Percentiles rank a stretch among this genome's conserved stretches.
phyloP scores from a whole-genome alignment of 2,797 vertebrate species.

The Podarcis lilfordi region DNA sequence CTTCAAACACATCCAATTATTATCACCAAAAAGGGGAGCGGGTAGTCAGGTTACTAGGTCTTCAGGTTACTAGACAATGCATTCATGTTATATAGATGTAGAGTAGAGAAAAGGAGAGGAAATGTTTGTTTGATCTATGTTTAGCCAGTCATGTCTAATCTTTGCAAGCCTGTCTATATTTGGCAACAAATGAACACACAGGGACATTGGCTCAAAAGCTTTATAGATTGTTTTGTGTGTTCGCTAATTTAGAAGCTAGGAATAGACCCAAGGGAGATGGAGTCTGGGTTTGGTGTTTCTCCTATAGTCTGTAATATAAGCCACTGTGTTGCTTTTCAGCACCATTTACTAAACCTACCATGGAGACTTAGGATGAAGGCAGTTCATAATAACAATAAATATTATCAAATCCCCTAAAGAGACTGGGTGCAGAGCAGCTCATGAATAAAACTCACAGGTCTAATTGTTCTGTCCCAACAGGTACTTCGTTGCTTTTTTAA shows the following conservation, averaged over 20 bases:
- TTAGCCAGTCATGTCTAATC: slow-evolving; percentile 9
- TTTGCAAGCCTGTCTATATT: slow-evolving; percentile 29
- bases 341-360: neutral
- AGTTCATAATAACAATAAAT: too few species aligned
- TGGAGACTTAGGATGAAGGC: too few species aligned
- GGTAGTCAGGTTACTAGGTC: too few species aligned
- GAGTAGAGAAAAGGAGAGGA: neutral
- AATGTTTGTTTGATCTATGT: slow-evolving; percentile 2
- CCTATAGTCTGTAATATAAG: neutral
- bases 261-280: slow-evolving; percentile 28
- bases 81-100: neutral
- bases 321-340: neutral
- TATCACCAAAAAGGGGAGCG: neutral
- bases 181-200: slow-evolving; percentile 25
- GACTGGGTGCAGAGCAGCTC: neutral
- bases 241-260: slow-evolving; percentile 39
- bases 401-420: neutral
- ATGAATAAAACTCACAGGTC: neutral
- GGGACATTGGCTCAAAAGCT: slow-evolving; percentile 28
- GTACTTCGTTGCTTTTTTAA: too few species aligned
- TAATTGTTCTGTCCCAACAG: too few species aligned
- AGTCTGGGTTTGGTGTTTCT: slow-evolving; percentile 3
- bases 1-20: neutral
- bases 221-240: slow-evolving; percentile 31
- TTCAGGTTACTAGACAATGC: neutral